These are phyloP conservation scores for Passer montanus DNA, from an alignment of 2,113 vertebrate species.

Conservation along the genomic window DNA sequence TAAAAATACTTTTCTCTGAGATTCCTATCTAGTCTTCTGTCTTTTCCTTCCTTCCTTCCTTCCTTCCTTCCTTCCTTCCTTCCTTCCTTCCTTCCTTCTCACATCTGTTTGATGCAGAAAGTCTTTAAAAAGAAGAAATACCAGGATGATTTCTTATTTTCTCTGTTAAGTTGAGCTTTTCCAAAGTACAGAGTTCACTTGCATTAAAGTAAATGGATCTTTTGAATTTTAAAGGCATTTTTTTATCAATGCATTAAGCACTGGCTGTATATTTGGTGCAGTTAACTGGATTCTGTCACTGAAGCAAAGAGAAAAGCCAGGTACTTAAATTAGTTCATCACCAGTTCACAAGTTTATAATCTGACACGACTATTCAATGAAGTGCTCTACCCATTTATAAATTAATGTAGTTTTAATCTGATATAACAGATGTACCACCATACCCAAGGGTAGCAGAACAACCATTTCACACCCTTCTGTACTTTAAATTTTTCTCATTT, in stretches of 20 bases:
- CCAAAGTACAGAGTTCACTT: background rate
- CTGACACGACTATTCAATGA: background rate
- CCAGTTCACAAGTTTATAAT: background rate
- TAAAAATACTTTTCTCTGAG: background rate
- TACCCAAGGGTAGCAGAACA: background rate
- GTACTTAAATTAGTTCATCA: background rate
- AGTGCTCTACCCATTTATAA: background rate
- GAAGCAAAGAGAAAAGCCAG: background rate
- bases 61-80: background rate
- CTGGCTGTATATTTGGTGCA: background rate
- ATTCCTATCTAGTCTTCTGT: rapidly evolving
- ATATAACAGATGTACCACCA: background rate
- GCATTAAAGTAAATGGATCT: background rate
- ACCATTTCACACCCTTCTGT: background rate
- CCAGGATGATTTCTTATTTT: background rate
- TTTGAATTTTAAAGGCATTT: background rate
- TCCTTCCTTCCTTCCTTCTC: background rate
- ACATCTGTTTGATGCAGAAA: background rate
- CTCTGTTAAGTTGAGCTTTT: background rate
- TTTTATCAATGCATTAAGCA: background rate
- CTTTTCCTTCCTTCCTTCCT: too few species aligned
- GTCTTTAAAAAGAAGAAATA: background rate
- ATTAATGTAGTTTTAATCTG: background rate
- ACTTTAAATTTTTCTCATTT: background rate
- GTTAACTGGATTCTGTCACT: background rate